Evolutionary conservation across 30 jellyfish, hydroid and myxozoan genomes (phyloP), one percentile per base, ranked within the genome.

Genomic region (Morbakka virulenta): DNA sequence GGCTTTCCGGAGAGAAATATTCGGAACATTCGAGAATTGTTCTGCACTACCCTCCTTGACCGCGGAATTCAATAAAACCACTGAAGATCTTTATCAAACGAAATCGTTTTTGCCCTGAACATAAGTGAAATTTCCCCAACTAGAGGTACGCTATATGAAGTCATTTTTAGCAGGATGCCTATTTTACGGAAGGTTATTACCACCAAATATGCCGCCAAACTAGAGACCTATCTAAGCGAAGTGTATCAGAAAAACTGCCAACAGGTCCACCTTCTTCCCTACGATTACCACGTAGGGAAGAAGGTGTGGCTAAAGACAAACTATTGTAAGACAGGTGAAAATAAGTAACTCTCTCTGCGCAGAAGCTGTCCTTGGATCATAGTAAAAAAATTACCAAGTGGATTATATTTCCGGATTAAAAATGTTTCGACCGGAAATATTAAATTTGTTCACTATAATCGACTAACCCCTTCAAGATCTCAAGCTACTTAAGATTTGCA

Each of bases 61-160:
- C 79, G 64, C 12, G 79, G 64, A 67, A 67, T 67, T 26, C 64
- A 67, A 67, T 64, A 67, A 26, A 67, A 67, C 21, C 79, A 67
- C 12, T 28, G 79, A 64, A 62, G 79, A 11, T 67, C 64, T 6
- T 2, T 67, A 14, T 32, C 34, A 13, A 67, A 67, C 72, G 79
- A 67, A 32, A 34, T 67, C 30, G 30, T 67, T 28, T 67, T 67
- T 34, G 62, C 79, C 57, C 64, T 75, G 65, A 52, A 75, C 81
- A 52, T 77, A 48, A 75, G 86, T 75, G 86, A 57, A 57, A 75
- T 52, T 32, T 76, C 80, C 6, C 53, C 34, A 61, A 76, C 82
- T 17, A 76, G 63, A 62, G 34, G 88, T 53, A 76, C 67, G 69
- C 88, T 61, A 3, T 76, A 76, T 62, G 49, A 33, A 64, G 76